Evolutionary conservation across 2,888 invertebrate species (phyloP).

Genomic region (Apocheima hispidaria): DNA sequence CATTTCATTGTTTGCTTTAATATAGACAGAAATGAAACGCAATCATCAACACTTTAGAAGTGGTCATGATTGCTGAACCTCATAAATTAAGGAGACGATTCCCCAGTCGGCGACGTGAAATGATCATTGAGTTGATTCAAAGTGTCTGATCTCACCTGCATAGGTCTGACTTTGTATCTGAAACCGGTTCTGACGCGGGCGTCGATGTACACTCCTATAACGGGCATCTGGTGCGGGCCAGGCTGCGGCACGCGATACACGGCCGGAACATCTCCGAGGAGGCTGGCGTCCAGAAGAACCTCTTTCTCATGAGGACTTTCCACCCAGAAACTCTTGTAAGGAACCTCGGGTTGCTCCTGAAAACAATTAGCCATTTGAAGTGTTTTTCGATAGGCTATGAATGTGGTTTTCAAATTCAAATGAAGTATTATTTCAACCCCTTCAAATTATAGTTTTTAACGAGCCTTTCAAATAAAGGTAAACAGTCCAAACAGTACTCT

Average conservation of each 20-base stretch:
- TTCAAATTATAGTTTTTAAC: not conserved
- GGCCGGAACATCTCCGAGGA: slow-evolving; percentile 88
- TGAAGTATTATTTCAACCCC: not conserved
- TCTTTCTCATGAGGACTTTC: slow-evolving; percentile 65
- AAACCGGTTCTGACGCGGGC: slow-evolving; percentile 90
- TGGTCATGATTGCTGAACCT: too few species aligned
- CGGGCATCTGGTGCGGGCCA: slow-evolving; percentile 88
- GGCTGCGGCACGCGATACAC: slow-evolving; percentile 87
- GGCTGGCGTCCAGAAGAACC: slow-evolving; percentile 85
- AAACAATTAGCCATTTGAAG: slow-evolving; percentile 18
- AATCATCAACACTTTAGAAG: slow-evolving; percentile 82
- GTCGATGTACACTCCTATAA: slow-evolving; percentile 91
- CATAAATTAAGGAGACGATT: slow-evolving; percentile 60
- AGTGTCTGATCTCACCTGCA: slow-evolving; percentile 84
- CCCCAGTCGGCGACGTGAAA: slow-evolving; percentile 63
- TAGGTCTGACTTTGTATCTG: slow-evolving; percentile 89
- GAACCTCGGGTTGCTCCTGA: slow-evolving; percentile 71
- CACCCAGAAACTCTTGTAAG: slow-evolving; percentile 66
- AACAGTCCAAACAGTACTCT: not conserved
- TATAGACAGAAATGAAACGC: slow-evolving; percentile 54
- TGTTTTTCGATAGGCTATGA: not conserved
- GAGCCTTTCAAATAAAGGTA: not conserved
- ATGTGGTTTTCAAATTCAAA: not conserved
- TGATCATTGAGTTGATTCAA: slow-evolving; percentile 53
- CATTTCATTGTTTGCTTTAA: slow-evolving; percentile 71